Evolutionary conservation across 2,113 vertebrate genomes (phyloP), one percentile per base, ranked within the genome.

Genomic region (Sterna hirundo): DNA sequence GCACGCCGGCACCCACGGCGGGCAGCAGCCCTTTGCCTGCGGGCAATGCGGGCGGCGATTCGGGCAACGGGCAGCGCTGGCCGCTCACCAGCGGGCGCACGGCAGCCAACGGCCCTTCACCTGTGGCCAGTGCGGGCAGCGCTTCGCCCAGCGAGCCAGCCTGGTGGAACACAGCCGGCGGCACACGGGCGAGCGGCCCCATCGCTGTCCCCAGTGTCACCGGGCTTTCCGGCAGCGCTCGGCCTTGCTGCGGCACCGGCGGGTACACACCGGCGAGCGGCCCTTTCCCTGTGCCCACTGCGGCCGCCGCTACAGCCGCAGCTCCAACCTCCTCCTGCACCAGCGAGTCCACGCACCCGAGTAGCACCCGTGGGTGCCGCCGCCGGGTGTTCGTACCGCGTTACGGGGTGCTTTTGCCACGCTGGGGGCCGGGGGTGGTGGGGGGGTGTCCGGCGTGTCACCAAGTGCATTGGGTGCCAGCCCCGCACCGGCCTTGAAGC

Each of bases 151-250:
- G 86, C 97, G 97, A 29, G 98, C 98, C 92, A 98, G 97, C 83
- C 97, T 98, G 51, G 98, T 98, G 84, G 97, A 98, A n/a, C 98
- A 98, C 83, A 46, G 92, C 51, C 97, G 97, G 51, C 97, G 97
- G 57, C 98, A 99, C 97, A 97, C 98, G 3, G 98, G 98, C 17
- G 98, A 99, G 58, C 98, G 98, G 21, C 98, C 98, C 6, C 98
- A 99, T 92, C 95, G 98, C 75, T 99, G 99, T 84, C 98, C 97
- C 71, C 98, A 98, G 44, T 99, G 99, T 11, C 98, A 98, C 9
- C 98, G 98, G 89, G 94, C 98, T 62, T 99, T 98, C 94, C 94
- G 98, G 3, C 98, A 98, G 38, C 98, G 98, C 52, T 96, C 97
- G 29, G 98, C 98, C 51, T 94, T 99, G 69, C 98, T 98, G 74